A percentile compares a stretch with the other conserved stretches of the same genome.
Conservation (phyloP, 2,797 vertebrate species). For the Trachops cirrhosus region DNA sequence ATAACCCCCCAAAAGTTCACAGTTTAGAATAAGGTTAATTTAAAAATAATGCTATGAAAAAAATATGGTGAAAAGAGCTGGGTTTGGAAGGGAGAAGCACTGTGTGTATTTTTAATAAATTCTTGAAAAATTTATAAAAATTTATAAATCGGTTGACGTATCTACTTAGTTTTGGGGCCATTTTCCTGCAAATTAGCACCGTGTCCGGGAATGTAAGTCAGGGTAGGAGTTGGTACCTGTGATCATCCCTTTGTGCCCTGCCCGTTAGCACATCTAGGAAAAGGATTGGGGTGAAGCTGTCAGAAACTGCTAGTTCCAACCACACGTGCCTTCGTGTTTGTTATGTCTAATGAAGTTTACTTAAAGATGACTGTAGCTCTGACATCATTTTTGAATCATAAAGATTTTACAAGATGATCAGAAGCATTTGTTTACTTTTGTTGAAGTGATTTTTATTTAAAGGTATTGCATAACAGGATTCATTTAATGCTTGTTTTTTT, state of each 20-base stretch:
- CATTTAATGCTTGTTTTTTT: background rate
- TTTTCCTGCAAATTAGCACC: background rate
- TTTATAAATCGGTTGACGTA: background rate
- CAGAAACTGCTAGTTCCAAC: background rate
- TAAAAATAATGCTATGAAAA: background rate
- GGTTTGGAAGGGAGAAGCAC: background rate
- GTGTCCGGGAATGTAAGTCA: background rate
- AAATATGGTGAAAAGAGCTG: background rate
- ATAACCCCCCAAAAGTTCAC: background rate
- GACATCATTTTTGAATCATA: background rate
- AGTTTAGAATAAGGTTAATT: background rate
- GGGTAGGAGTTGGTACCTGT: background rate
- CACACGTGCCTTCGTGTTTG: background rate
- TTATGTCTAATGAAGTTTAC: background rate
- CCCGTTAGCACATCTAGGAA: background rate
- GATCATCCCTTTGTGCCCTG: background rate
- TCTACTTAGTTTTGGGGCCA: background rate
- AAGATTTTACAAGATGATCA: background rate
- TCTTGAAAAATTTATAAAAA: background rate
- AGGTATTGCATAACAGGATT: background rate
- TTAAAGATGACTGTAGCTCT: background rate
- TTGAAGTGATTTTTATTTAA: constrained; percentile 17
- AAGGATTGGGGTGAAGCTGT: background rate
- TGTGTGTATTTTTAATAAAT: background rate
- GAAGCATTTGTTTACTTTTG: background rate